Base-by-base conservation (phyloP, 2,888 invertebrate genomes). In the Podabrus alpinus region DNA sequence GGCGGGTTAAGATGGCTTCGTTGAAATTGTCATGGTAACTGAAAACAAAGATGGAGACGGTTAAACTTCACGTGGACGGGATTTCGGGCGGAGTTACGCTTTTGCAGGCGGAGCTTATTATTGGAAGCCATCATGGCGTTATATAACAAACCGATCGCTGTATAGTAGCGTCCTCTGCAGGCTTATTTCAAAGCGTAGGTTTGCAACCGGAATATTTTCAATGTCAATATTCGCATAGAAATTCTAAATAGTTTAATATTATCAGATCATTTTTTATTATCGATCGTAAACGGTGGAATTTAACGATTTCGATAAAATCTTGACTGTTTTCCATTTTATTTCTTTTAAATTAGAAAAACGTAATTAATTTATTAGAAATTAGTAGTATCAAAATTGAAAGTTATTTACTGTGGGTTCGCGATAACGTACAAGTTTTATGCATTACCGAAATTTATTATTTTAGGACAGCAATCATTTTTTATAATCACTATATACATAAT, bases 11-110 rank as follows among this genome's bases (percentile, higher is more conserved):
- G 79, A 83, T 84, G 84, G 82, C 83, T 69, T 71, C 82, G 80
- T 79, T 69, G 74, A 80, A 82, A 81, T 85, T 80, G 79, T 84
- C 81, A 85, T 85, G 81, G 83, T 80, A 81, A 85, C 85, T 75
- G 68, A 79, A 79, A 82, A 80, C 80, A 83, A 81, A 82, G 79
- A 79, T 78, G 75, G 79, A 76, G 81, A 82, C 81, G 82, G 19
- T 62, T 69, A 70, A 71, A 77, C 78, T 80, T 81, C 84, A 83
- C 82, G 82, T 80, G 81, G 75, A 59, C 75, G 74, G 71, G 74
- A 77, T 77, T 76, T 75, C 69, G 72, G 82, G 82, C 76, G 83
- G 82, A 81, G 81, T 79, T 78, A 24, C 79, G 79, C 82, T 81
- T 77, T 21, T 59, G 71, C 25, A 77, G 76, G 79, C 78, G 82